phyloP scores from a whole-genome alignment of 1,140 invertebrate genomes.

The Zaprionus davidi region DNA sequence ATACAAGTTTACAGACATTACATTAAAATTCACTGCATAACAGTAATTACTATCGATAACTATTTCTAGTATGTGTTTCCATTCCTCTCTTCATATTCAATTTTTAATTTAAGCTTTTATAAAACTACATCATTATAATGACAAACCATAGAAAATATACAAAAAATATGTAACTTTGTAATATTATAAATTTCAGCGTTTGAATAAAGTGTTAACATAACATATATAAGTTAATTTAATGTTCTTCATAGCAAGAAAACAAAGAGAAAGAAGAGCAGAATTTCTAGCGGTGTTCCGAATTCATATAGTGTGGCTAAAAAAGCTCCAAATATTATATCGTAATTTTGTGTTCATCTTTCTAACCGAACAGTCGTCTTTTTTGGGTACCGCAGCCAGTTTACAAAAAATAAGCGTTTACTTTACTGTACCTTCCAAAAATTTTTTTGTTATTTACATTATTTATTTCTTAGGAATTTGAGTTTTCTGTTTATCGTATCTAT shows the following conservation, averaged over 20 bases:
- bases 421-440: no score
- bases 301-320: not conserved
- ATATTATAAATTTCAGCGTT: conserved; percentile 21
- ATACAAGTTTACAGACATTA: no score
- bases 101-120: conserved; percentile 5
- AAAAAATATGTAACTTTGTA: conserved; percentile 15
- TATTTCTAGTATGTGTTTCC: not conserved
- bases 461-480: no score
- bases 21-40: not conserved
- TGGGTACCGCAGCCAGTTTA: no score
- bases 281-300: not conserved
- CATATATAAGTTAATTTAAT: not conserved
- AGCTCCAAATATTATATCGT: no score
- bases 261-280: not conserved
- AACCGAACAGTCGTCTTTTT: no score
- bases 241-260: no score
- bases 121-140: not conserved
- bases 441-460: no score
- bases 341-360: no score
- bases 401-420: no score
- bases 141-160: no score
- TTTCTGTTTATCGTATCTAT: no score
- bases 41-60: not conserved
- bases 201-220: conserved; percentile 42
- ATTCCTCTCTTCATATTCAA: not conserved